Evolutionary conservation across 1,140 invertebrate species (phyloP), one percentile per base, ranked within the genome.

Genomic region (Tachypleus tridentatus): DNA sequence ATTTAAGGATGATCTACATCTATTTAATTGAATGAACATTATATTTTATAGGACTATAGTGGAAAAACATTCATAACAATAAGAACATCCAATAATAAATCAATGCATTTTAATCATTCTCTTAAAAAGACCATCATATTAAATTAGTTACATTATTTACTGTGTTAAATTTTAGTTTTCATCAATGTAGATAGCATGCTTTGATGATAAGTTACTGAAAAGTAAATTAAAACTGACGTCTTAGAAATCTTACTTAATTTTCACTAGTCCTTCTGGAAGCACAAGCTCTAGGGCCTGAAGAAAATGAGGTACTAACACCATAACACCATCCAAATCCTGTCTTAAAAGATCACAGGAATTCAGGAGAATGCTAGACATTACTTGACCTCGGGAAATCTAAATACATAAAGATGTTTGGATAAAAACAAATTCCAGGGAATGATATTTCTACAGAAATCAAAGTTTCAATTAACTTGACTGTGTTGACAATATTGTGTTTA

Each of bases 311-410:
- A 98, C 82, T 11, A 99, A 77, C 11, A 97, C 86, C 73, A 92
- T 85, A 4, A 97, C 87, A 3, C 96, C 96, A 75, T 95, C 89
- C 51, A 99, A 79, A 78, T 98, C 95, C 62, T 97, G 79, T 61
- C 93, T 85, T 72, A 90, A 88, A 69, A 91, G 75, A 76, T 91
- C 86, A 0, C 82, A 77, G 0, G 88, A 90, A 75, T 93, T 91
- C 49, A 89, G 81, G 57, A 93, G 73, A 73, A 93, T 88, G 70
- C 85, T 87, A 4, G 86, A 83, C 71, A 91, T 77, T 8, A 87
- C 85, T 78, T 77, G 76, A 49, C 75, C 73, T 68, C 74, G 75
- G 57, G 76, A 29, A 29, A 29, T 70, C 57, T 70, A 71, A 74
- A 76, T 65, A 29, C 66, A 73, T 58, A 61, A 62, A 65, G 58